Evolutionary conservation across 2,888 invertebrate species (phyloP), one percentile per base, ranked within the genome.

Genomic region (Bembecia ichneumoniformis): DNA sequence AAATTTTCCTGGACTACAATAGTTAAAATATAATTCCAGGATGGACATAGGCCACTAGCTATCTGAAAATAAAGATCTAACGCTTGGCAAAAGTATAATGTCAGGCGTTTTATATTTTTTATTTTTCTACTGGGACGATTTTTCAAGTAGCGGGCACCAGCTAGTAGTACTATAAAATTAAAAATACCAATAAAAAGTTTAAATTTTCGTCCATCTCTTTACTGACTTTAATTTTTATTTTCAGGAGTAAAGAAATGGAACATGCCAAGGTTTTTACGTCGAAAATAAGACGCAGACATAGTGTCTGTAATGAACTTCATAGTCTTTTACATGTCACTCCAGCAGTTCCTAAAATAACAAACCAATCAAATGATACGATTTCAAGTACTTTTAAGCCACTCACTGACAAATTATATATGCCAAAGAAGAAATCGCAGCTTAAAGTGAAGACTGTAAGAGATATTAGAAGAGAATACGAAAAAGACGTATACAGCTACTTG

Each of bases 381-480:
- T 52, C 49, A 40, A 79, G 73, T 59, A 57, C 71, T 44, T 86
- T 77, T 64, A 56, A 51, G 53, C 82, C 80, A 14, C 72, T 59
- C 58, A 64, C 55, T 52, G 77, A 68, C 47, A 87, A 84, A 60
- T 55, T 60, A 51, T 86, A 77, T 56, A 57, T 71, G 54, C 71
- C 78, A 53, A 82, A 81, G 62, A 77, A 69, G 58, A 78, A 67
- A 68, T 62, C 63, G 48, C 72, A 64, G 57, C 54, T 61, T 17
- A 82, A 84, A 66, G 87, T 87, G 9, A 76, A 65, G 58, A 84
- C 87, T 51, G 78, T 87, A 3, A 64, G 77, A 60, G 71, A 80
- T 51, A 73, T 87, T 43, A 65, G 86, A 62, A 69, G 65, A 53
- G 40, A 57, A 40, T 80, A 72, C 66, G 87, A 87, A 63, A 68